phyloP scores from a whole-genome alignment of 1,140 invertebrate genomes.

The Dendrolimus punctatus region DNA sequence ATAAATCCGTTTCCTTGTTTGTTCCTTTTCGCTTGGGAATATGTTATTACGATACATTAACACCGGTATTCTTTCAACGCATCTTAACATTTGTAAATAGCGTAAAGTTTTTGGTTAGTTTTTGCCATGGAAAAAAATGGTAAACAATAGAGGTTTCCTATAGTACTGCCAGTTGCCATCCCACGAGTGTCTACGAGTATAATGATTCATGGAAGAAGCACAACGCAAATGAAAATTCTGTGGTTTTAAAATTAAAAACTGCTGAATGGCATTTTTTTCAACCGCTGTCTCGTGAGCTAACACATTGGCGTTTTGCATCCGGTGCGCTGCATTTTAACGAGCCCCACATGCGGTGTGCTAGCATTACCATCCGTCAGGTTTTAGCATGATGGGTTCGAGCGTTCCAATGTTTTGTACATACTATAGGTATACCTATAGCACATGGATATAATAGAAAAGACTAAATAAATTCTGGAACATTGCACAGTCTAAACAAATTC shows the following conservation, averaged over 20 bases:
- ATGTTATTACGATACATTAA: slow-evolving; percentile 2
- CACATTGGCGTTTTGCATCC: slow-evolving; percentile 45
- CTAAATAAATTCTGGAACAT: no score
- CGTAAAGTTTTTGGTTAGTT: no score
- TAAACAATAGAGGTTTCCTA: no score
- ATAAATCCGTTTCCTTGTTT: slow-evolving; percentile 20
- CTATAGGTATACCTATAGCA: no score
- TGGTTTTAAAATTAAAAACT: slow-evolving; percentile 51
- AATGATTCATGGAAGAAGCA: slow-evolving; percentile 19
- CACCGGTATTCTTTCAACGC: slow-evolving; percentile 1
- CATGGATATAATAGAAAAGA: no score
- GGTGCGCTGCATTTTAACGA: slow-evolving; percentile 48
- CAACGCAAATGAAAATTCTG: slow-evolving; percentile 24
- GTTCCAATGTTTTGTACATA: no score
- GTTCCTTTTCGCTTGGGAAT: slow-evolving; percentile 7
- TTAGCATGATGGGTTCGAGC: no score
- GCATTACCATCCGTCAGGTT: no score
- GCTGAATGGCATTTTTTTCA: slow-evolving; percentile 50
- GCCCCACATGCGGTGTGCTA: slow-evolving; percentile 11
- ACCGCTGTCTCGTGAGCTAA: slow-evolving; percentile 36
- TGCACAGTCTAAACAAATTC: no score
- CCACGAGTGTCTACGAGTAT: slow-evolving; percentile 1
- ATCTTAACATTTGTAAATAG: neutral
- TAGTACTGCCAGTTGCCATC: neutral
- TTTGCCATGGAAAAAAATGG: no score